phyloP scores from a whole-genome alignment of 1,140 invertebrate genomes.

The Polyergus mexicanus region DNA sequence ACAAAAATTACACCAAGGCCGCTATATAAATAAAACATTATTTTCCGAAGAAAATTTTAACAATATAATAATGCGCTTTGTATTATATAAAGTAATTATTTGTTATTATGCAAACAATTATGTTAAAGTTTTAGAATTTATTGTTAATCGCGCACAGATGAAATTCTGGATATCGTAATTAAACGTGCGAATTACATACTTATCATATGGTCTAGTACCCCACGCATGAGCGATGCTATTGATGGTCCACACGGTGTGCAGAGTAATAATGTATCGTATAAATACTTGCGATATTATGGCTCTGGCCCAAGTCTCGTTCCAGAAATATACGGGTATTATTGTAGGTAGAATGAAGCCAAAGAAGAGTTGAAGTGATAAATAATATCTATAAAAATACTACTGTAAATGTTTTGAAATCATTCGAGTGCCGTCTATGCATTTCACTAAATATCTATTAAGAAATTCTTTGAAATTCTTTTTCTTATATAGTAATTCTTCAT shows the following conservation, averaged over 20 bases:
- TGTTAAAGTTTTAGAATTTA: neutral
- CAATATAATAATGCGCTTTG: neutral
- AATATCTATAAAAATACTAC: conserved; percentile 87
- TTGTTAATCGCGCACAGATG: neutral
- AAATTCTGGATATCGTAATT: conserved; percentile 71
- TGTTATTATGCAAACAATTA: neutral
- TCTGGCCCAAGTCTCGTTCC: conserved; percentile 86
- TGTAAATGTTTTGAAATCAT: neutral
- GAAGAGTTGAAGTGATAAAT: conserved; percentile 89
- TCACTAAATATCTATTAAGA: neutral
- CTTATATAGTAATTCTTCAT: too few relatives aligned
- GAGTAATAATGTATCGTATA: conserved; percentile 88
- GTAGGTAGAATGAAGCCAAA: conserved; percentile 92
- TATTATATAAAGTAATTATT: neutral
- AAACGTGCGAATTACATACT: conserved; percentile 81
- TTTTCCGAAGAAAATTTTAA: neutral
- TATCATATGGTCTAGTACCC: conserved; percentile 91
- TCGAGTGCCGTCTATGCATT: neutral
- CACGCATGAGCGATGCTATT: conserved; percentile 92
- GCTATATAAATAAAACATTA: neutral
- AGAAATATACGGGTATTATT: conserved; percentile 89
- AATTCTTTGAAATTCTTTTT: neutral
- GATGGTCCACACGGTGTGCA: conserved; percentile 92
- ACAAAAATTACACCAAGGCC: neutral
- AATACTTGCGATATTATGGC: conserved; percentile 87